Evolutionary conservation across 2,797 vertebrate species (phyloP), one percentile per base, ranked within the genome.

Genomic region (Sparidentex hasta): DNA sequence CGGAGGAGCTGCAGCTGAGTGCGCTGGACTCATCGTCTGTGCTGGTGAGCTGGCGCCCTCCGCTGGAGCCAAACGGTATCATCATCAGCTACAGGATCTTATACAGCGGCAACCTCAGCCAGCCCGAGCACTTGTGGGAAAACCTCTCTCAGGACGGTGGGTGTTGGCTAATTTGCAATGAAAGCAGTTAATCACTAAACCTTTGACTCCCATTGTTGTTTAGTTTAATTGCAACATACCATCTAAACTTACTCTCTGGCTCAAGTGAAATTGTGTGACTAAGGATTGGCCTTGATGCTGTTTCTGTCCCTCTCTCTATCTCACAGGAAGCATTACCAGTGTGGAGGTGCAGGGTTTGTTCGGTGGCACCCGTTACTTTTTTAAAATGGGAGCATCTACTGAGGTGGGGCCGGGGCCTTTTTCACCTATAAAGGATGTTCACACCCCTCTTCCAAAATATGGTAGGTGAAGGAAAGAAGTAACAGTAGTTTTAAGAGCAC

Each of bases 311-410:
- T 38, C 33, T 27, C 25, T n/a, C 9, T 88, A 79, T 90, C 81
- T 64, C 2, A 69, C 88, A 99, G 98, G 98, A 74, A 96, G 95
- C 80, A 94, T 96, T 56, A 97, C 95, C 90, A 99, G 96, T 79
- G 91, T 96, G 6, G 97, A 97, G 89, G 95, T 99, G 1, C 95
- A 94, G 0, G 97, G 97, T 74, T 93, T 99, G 71, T 95, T 96
- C 86, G 96, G 97, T n/a, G 95, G 96, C 78, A 97, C 96, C 0
- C 94, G 89, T 59, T 99, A 99, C 88, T 99, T 97, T 93, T 98
- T 99, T 94, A 99, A 98, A 93, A 94, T 99, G 93, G 96, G 96
- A 46, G 97, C 98, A 0, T 97, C 96, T 80, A 99, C 97, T 0
- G 95, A 97, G 4, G 94, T 97, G 84, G 98, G 98, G 14, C 94